These are phyloP conservation scores for Patiria pectinifera DNA, from an alignment of 53 echinoderm and acorn worm genomes.

Conservation along the genomic window DNA sequence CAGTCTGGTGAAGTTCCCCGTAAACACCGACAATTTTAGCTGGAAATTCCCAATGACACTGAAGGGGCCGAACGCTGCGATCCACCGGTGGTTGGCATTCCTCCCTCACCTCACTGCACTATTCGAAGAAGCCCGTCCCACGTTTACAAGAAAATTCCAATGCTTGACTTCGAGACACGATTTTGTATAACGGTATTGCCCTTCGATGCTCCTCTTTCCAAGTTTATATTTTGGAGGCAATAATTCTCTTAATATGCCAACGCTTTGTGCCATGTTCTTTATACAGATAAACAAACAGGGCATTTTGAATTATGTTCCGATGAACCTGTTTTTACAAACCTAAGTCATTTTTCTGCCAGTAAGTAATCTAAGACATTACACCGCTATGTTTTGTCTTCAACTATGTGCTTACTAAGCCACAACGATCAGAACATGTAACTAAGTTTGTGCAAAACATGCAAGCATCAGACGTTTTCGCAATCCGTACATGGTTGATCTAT, in stretches of 20 bases:
- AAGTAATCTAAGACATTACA: not conserved
- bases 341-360: not conserved
- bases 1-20: not conserved
- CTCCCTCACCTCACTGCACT: not conserved
- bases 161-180: no score
- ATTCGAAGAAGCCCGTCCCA: not conserved
- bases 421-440: no score
- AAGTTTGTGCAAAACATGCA: no score
- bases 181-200: not conserved
- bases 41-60: not conserved
- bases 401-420: no score
- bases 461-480: no score
- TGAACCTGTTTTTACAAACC: not conserved
- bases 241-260: not conserved
- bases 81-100: not conserved
- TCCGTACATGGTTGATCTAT: no score
- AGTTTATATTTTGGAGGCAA: not conserved
- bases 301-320: slow-evolving; percentile 2
- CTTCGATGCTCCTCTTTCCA: not conserved
- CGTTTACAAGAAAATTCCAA: not conserved
- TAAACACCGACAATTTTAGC: not conserved
- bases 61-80: not conserved
- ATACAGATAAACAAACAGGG: slow-evolving; percentile 11
- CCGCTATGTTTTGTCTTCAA: no score
- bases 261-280: not conserved